Conservation (phyloP, 2,113 vertebrate species). For the Corythornis madagascariensis region DNA sequence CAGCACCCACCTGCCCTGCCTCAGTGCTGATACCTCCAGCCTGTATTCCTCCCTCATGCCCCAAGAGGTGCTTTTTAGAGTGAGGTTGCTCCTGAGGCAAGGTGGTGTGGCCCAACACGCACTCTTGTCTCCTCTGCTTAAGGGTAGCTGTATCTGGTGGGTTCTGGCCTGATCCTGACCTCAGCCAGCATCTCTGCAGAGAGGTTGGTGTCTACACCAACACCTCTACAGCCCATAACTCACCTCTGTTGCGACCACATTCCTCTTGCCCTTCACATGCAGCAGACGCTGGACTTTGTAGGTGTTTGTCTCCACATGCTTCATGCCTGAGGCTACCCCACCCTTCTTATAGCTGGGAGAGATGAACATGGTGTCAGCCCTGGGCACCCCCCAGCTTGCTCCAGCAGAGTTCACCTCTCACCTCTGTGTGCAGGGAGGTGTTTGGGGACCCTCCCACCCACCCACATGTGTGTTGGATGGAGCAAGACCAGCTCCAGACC, state of each 20-base stretch:
- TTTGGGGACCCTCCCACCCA: fast-evolving
- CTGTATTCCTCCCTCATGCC: not conserved
- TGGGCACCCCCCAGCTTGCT: fast-evolving
- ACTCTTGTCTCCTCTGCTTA: not conserved
- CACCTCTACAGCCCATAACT: not conserved
- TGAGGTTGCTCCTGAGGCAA: not conserved
- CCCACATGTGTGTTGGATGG: not conserved
- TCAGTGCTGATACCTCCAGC: not conserved
- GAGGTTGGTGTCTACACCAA: not conserved
- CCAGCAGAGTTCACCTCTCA: not conserved
- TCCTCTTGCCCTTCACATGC: conserved; percentile 88
- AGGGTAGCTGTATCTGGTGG: not conserved
- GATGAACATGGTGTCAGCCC: not conserved
- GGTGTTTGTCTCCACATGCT: conserved; percentile 83
- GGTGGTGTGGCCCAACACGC: not conserved
- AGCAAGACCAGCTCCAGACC: not conserved
- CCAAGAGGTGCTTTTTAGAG: not conserved
- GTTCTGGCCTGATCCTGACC: not conserved
- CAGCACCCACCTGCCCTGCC: not conserved
- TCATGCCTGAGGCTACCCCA: conserved; percentile 84
- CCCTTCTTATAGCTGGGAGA: conserved; percentile 82
- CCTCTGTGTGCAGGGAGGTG: too few species aligned
- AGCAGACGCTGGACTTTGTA: conserved; percentile 80
- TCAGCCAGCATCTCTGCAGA: not conserved
- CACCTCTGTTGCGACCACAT: conserved; percentile 83